A percentile compares a stretch with the other conserved stretches of the same genome.
Conservation (phyloP, 2,797 vertebrate genomes). For the Myotis planiceps region DNA sequence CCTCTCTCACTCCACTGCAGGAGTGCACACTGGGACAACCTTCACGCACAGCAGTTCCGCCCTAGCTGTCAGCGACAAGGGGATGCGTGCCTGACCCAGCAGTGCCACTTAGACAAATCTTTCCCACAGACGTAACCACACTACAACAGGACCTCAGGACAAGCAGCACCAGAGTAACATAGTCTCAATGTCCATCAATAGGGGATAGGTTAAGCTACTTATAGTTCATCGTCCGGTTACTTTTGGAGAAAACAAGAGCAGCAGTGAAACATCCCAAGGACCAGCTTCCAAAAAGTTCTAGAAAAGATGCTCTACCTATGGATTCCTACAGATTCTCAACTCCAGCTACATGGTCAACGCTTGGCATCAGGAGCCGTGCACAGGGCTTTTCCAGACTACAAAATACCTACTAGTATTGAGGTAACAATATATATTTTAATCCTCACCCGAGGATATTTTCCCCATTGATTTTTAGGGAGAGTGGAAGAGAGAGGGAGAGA, state of each 20-base stretch:
- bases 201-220: not conserved
- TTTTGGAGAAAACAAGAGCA: not conserved
- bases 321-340: not conserved
- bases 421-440: not conserved
- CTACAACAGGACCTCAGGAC: not conserved
- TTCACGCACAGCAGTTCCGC: not conserved
- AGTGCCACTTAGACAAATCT: not conserved
- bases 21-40: too few relatives aligned
- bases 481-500: too few relatives aligned
- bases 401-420: not conserved
- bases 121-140: not conserved
- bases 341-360: not conserved
- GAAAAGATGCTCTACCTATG: not conserved
- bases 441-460: too few relatives aligned
- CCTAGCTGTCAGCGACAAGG: not conserved
- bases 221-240: rapidly evolving
- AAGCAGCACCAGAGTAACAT: not conserved
- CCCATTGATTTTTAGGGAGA: too few relatives aligned
- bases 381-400: not conserved
- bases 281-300: not conserved
- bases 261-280: not conserved
- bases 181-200: not conserved
- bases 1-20: not conserved
- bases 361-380: not conserved
- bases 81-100: not conserved